These are phyloP conservation scores for Sinhomidia bicolor DNA, from an alignment of 2,888 invertebrate genomes.

Conservation along the genomic window DNA sequence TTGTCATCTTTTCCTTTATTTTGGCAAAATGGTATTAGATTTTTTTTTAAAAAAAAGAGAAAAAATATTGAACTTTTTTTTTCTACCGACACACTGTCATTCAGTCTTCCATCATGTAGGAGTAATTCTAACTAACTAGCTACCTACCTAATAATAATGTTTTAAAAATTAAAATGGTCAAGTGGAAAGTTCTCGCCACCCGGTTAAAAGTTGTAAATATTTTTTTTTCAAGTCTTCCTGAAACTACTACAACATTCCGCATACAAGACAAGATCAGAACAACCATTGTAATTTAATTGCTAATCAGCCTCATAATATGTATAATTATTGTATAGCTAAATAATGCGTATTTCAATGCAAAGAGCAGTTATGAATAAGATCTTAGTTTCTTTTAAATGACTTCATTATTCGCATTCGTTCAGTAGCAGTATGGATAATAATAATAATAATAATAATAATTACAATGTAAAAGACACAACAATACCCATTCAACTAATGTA, in stretches of 20 bases:
- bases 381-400: no score
- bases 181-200: background rate
- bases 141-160: background rate
- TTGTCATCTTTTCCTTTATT: background rate
- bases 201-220: no score
- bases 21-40: background rate
- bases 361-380: background rate
- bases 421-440: no score
- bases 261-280: background rate
- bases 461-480: no score
- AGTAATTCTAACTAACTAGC: no score
- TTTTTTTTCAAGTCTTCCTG: background rate
- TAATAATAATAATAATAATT: no score
- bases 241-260: background rate
- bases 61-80: no score
- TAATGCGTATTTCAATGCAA: no score
- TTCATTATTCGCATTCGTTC: no score
- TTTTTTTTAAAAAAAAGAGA: background rate
- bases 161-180: background rate
- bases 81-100: background rate
- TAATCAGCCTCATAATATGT: conserved; percentile 18
- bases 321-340: background rate
- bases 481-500: no score
- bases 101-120: conserved; percentile 20
- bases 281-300: conserved; percentile 3